phyloP scores from a whole-genome alignment of 2,113 vertebrate genomes.

The Cepphus grylle region DNA sequence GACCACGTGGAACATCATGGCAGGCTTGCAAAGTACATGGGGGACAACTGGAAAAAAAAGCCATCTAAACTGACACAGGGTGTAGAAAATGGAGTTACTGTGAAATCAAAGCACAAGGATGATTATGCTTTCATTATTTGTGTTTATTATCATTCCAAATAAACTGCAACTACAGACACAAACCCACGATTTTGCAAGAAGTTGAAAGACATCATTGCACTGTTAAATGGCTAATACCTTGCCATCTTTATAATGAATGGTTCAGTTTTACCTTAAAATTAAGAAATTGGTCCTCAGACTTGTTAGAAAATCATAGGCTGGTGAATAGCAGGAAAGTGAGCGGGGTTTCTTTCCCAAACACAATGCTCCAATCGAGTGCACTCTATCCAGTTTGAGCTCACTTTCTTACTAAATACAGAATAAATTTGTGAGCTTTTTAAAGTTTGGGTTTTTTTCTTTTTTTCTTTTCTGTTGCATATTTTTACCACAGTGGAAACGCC shows the following conservation, averaged over 20 bases:
- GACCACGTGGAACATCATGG: not conserved
- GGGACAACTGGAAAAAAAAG: not conserved
- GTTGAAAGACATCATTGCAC: not conserved
- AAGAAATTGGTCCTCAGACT: not conserved
- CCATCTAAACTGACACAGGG: not conserved
- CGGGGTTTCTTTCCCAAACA: not conserved
- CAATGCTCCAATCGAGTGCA: not conserved
- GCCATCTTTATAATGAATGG: not conserved
- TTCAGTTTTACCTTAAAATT: not conserved
- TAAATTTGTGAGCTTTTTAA: not conserved
- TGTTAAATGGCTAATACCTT: not conserved
- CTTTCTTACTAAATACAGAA: not conserved
- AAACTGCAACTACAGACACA: not conserved
- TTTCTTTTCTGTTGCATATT: slow-evolving; percentile 25
- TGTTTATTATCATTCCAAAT: not conserved
- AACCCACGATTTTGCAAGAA: not conserved
- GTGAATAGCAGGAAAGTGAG: not conserved
- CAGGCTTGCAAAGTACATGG: not conserved
- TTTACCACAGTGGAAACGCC: slow-evolving; percentile 23
- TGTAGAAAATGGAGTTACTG: not conserved
- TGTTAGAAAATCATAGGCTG: not conserved
- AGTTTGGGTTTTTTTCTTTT: not conserved
- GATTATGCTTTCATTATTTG: not conserved
- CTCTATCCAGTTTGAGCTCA: not conserved
- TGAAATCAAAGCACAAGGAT: not conserved